A percentile compares a stretch with the other conserved stretches of the same genome.
These are phyloP conservation scores for Cephus pygmeus DNA, from an alignment of 2,888 invertebrate species.

Conservation along the genomic window DNA sequence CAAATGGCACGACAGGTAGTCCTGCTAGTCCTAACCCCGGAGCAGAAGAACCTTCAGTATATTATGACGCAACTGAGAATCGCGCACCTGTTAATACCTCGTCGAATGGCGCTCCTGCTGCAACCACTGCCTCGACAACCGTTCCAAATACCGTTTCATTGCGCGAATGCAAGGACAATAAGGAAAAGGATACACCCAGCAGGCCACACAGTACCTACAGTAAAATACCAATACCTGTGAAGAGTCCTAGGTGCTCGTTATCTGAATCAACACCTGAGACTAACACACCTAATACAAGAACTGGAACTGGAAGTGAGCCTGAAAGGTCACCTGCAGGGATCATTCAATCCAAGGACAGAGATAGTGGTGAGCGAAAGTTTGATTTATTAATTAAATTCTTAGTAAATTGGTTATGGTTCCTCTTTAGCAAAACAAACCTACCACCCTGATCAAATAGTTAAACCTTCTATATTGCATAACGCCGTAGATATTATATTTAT, in stretches of 20 bases:
- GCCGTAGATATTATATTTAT: not conserved
- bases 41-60: conserved; percentile 80
- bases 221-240: conserved; percentile 76
- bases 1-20: conserved; percentile 60
- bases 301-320: conserved; percentile 49
- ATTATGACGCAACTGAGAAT: conserved; percentile 84
- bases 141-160: conserved; percentile 42
- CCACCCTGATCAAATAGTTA: not conserved
- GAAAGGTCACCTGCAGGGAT: conserved; percentile 46
- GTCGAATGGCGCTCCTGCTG: conserved; percentile 46
- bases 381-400: not conserved
- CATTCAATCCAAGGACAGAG: conserved; percentile 52
- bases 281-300: conserved; percentile 52
- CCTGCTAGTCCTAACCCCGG: conserved; percentile 70
- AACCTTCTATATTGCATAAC: not conserved
- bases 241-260: conserved; percentile 60
- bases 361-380: conserved; percentile 49
- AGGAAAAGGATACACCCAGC: conserved; percentile 46
- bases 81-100: conserved; percentile 57
- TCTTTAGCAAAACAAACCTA: not conserved
- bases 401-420: not conserved
- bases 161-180: conserved; percentile 55
- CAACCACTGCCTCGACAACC: conserved; percentile 43
- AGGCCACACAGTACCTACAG: conserved; percentile 68
- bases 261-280: conserved; percentile 59